These are phyloP conservation scores for Hirtodrosophila alboralis DNA, from an alignment of 2,888 invertebrate species.

Conservation along the genomic window DNA sequence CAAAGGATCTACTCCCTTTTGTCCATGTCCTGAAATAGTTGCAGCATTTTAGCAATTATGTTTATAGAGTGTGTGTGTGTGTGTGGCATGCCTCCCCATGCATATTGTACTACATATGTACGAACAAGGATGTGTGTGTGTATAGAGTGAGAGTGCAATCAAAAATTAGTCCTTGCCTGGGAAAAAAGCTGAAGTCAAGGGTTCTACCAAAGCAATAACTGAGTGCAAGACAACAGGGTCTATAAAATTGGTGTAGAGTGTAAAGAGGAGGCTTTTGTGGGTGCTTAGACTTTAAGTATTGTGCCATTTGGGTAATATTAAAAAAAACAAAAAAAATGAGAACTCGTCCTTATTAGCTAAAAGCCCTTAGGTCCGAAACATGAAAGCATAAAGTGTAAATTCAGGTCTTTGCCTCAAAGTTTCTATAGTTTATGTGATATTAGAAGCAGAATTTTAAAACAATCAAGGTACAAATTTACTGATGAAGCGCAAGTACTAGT, in stretches of 20 bases:
- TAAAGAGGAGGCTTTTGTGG: not conserved
- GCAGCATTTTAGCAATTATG: conserved; percentile 71
- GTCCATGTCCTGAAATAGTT: conserved; percentile 43
- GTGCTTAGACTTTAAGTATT: not conserved
- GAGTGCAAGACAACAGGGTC: conserved; percentile 1
- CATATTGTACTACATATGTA: not conserved
- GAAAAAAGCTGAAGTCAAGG: conserved; percentile 19
- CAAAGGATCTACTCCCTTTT: conserved; percentile 3
- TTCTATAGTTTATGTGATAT: too few species aligned
- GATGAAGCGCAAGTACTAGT: too few species aligned
- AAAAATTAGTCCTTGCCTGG: conserved; percentile 47
- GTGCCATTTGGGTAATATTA: not conserved
- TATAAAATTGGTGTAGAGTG: not conserved
- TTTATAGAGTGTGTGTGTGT: conserved; percentile 47
- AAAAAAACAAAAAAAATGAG: not conserved
- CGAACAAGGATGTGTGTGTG: conserved; percentile 1
- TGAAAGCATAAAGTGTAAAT: too few species aligned
- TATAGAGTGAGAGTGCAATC: conserved; percentile 37
- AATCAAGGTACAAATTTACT: too few species aligned
- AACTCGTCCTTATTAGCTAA: not conserved
- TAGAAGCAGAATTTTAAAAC: too few species aligned
- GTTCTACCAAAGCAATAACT: not conserved
- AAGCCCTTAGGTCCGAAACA: not conserved
- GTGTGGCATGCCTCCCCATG: conserved; percentile 10
- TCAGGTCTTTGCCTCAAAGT: too few species aligned